Evolutionary conservation across 2,113 vertebrate genomes (phyloP), one percentile per base, ranked within the genome.

Genomic region (Anguilla japonica): DNA sequence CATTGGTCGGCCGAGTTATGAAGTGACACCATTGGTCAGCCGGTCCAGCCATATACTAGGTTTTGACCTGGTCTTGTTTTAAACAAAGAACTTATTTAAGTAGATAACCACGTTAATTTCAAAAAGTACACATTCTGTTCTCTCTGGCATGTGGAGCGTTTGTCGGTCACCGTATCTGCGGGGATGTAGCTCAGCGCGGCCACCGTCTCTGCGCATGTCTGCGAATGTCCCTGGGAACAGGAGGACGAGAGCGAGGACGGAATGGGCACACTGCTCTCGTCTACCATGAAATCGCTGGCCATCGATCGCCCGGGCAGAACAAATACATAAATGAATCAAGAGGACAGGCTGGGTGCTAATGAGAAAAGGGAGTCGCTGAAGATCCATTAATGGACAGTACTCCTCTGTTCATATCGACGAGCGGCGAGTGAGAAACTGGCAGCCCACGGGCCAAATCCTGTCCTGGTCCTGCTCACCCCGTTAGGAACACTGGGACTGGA

Each of bases 221-320:
- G 11, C n/a, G 6, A 34, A 29, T 13, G n/a, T 75, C 15, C n/a
- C 18, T 3, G 60, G 22, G 22, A 89, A 41, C 71, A 90, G 86
- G 80, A 87, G 86, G 56, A 81, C 53, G 82, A 83, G 53, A 84
- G 43, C 50, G 71, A 71, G 71, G 20, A n/a, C 22, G 60, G 60
- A 50, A 57, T 86, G 83, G 60, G 86, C 87, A 82, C 81, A 87
- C 41, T 75, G 86, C 84, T 88, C 43, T 81, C 87, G 81, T 92
- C 91, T 91, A 89, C 84, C 63, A 85, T 91, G 89, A 87, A 93
- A 95, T 94, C 91, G 92, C 89, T 89, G 34, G 90, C 90, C 92
- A 94, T 93, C 90, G 94, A 94, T 93, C 89, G 86, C 86, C 90
- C 90, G 91, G 92, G 92, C 93, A 93, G 91, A 91, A 89, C 60